Evolutionary conservation across 2,797 vertebrate species (phyloP), one percentile per base, ranked within the genome.

Genomic region (Threskiornis aethiopicus): DNA sequence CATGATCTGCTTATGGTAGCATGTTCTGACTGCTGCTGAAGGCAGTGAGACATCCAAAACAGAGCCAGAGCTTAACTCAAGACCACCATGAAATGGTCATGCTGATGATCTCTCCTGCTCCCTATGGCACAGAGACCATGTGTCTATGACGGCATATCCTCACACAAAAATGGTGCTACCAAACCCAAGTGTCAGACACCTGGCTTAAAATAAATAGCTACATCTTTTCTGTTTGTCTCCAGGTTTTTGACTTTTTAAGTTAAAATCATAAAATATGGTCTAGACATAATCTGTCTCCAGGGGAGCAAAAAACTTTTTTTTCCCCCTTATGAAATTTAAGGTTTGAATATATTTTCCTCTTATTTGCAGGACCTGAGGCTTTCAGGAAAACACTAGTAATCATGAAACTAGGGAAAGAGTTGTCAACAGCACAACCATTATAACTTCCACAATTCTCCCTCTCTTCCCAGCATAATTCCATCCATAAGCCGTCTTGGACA

Each of bases 51-150:
- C 10, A 58, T 29, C 21, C 6, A 19, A 69, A 91, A 69, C 16
- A 5, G 41, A 69, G 29, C 26, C 29, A 83, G 58, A 85, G 24
- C 54, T 64, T 49, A 71, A 44, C 24, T 57, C 22, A 49, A 51
- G 25, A 19, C 13, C 47, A 65, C 1, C 2, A 1, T 55, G 61
- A 82, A 84, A 67, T 3, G 8, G 18, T 10, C 21, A 10, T 11
- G 4, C 4, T 44, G 22, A 73, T 35, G 28, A 33, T n/a, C 46
- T 51, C 7, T 35, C 16, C 10, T 47, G 55, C 9, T 70, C 44
- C 39, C 7, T 78, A 6, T 3, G 6, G 11, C 39, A 41, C 20
- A 55, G 17, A 70, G 11, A 4, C 7, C 2, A 0, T 19, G 11
- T 15, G 20, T 29, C 42, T 81, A 3, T 26, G 13, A n/a, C 47